Evolutionary conservation across 2,113 vertebrate species (phyloP).

Genomic region (Amphiprion ocellaris): DNA sequence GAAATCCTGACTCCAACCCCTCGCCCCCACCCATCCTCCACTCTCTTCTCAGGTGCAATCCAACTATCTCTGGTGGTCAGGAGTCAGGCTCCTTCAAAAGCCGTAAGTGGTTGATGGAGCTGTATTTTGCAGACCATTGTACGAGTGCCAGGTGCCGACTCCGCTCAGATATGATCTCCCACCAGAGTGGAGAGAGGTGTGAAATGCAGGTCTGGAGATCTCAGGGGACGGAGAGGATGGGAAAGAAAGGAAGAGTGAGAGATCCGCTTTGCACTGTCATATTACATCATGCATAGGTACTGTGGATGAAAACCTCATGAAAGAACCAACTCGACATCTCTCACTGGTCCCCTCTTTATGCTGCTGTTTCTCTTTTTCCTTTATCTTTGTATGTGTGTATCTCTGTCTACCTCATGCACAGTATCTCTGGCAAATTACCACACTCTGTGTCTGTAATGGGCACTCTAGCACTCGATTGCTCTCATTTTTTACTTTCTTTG

Average conservation of each 20-base stretch:
- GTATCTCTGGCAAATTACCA: conserved; percentile 42
- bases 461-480: conserved; percentile 33
- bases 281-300: conserved; percentile 55
- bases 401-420: conserved; percentile 22
- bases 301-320: conserved; percentile 36
- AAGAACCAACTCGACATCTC: conserved; percentile 23
- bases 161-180: conserved; percentile 74
- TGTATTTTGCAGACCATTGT: conserved; percentile 74
- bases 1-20: conserved; percentile 31
- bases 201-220: conserved; percentile 51
- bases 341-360: neutral
- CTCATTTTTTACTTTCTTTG: conserved; percentile 48
- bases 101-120: conserved; percentile 81
- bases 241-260: conserved; percentile 22
- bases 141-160: conserved; percentile 60
- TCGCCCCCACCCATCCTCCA: neutral
- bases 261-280: conserved; percentile 32
- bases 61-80: conserved; percentile 77
- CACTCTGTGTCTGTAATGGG: conserved; percentile 33
- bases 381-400: conserved; percentile 35
- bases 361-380: conserved; percentile 24
- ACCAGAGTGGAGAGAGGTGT: conserved; percentile 56
- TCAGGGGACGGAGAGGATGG: conserved; percentile 33
- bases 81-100: conserved; percentile 74
- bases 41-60: conserved; percentile 61